Evolutionary conservation across 2,888 invertebrate genomes (phyloP).

Genomic region (Cryptus armator): DNA sequence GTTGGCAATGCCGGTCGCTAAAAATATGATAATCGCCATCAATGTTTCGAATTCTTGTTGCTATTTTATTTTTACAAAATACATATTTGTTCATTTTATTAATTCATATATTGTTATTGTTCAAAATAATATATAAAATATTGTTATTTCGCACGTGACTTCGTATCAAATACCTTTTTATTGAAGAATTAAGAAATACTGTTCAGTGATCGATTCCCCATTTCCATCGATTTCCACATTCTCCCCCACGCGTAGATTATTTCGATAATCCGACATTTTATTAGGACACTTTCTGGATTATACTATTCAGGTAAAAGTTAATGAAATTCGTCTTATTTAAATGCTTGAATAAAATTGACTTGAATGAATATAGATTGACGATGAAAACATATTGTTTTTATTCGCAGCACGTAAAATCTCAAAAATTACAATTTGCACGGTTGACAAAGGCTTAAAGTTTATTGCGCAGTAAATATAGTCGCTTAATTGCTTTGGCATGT

Average conservation of each 20-base stretch:
- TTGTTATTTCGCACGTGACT: no score
- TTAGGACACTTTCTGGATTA: slow-evolving; percentile 56
- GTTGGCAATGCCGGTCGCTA: no score
- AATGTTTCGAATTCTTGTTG: background rate
- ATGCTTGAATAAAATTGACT: no score
- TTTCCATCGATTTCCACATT: background rate
- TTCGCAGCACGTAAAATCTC: background rate
- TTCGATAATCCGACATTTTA: slow-evolving; percentile 46
- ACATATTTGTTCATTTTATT: no score
- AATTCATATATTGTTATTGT: no score
- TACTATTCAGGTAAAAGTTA: slow-evolving; percentile 47
- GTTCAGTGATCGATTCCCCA: background rate
- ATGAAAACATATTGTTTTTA: background rate
- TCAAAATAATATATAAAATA: no score
- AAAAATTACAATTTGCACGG: background rate
- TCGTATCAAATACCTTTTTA: no score
- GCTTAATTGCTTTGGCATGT: slow-evolving; percentile 18
- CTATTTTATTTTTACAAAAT: background rate
- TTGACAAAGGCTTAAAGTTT: background rate
- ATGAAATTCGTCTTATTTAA: slow-evolving; percentile 28
- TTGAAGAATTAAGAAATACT: background rate
- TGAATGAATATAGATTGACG: no score
- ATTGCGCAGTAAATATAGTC: background rate
- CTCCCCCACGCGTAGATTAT: slow-evolving; percentile 26
- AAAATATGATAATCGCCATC: no score